phyloP scores from a whole-genome alignment of 2,888 invertebrate genomes.

The Cephus rjabovi region DNA sequence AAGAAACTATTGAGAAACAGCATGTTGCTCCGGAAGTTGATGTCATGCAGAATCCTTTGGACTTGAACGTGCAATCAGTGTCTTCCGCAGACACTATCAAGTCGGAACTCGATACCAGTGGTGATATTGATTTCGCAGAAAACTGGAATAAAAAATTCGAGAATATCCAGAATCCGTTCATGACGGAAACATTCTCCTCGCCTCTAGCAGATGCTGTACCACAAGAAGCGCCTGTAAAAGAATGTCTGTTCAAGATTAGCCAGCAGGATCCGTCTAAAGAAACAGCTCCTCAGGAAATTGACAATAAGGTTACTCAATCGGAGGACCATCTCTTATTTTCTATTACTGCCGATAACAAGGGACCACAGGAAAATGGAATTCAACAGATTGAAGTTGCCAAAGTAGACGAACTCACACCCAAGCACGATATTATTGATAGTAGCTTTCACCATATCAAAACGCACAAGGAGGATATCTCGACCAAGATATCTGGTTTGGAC shows the following conservation, averaged over 20 bases:
- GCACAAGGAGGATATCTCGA: slow-evolving; percentile 2
- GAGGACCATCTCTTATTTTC: background rate
- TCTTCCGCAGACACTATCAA: background rate
- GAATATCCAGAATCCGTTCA: background rate
- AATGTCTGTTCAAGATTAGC: background rate
- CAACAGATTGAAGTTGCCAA: background rate
- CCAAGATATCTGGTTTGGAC: slow-evolving; percentile 32
- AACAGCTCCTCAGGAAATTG: slow-evolving; percentile 8
- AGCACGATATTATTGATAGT: background rate
- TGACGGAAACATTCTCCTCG: background rate
- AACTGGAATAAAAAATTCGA: background rate
- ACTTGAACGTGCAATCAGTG: slow-evolving; percentile 1
- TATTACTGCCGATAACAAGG: background rate
- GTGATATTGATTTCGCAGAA: background rate
- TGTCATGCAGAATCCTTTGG: slow-evolving; percentile 29
- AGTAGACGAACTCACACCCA: background rate
- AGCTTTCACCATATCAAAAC: slow-evolving; percentile 3
- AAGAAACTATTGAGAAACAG: background rate
- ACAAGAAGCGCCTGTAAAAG: background rate
- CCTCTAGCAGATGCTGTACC: background rate
- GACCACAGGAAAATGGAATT: background rate
- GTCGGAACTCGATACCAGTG: background rate
- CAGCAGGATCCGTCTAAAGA: background rate
- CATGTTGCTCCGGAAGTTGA: slow-evolving; percentile 10
- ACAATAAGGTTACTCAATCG: background rate